Evolutionary conservation across 64 coral and sea anemone species (phyloP), one percentile per base, ranked within the genome.

Genomic region (Pachyseris speciosa): DNA sequence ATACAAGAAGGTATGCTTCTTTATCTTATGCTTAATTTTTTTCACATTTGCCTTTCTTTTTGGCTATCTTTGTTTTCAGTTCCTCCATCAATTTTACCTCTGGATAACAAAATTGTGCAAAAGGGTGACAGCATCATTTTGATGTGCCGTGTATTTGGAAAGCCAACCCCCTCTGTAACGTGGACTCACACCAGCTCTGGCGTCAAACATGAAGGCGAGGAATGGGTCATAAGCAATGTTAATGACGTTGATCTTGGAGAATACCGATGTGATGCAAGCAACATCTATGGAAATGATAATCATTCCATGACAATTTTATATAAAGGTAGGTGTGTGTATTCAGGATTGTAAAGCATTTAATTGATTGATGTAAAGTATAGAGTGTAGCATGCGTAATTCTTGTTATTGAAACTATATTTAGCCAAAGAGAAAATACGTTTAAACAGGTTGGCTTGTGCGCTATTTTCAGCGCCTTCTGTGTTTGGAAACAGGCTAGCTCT

Each of bases 261-360:
- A 57, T 58, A 78, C 15, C 49, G 31, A 9, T 78, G 75, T 78
- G 31, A 78, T n/a, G 48, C 29, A 32, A 78, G 2, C 30, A 78
- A 78, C 30, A 55, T 17, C 0, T 55, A 30, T 78, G 75, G 75
- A 36, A 17, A 34, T 9, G 49, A 9, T 37, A 79, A 2, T 57
- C 19, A 58, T 30, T 36, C 10, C 27, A 36, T 3, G 0, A 22
- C 16, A 2, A n/a, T 79, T 7, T 4, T 9, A 2, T 79, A 10
- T 8, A 0, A 22, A 20, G 25, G 47, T 78, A 57, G 1, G 75
- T 79, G 22, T 75, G 3, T 75, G 0, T 36, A 34, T 55, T 55
- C 5, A n/a, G n/a, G n/a, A n/a, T n/a, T n/a, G n/a, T n/a, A n/a
- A n/a, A n/a, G n/a, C n/a, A n/a, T n/a, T n/a, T n/a, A n/a, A n/a